These are phyloP conservation scores for Drosophila emarginata DNA, from an alignment of 2,888 invertebrate genomes.

Conservation along the genomic window DNA sequence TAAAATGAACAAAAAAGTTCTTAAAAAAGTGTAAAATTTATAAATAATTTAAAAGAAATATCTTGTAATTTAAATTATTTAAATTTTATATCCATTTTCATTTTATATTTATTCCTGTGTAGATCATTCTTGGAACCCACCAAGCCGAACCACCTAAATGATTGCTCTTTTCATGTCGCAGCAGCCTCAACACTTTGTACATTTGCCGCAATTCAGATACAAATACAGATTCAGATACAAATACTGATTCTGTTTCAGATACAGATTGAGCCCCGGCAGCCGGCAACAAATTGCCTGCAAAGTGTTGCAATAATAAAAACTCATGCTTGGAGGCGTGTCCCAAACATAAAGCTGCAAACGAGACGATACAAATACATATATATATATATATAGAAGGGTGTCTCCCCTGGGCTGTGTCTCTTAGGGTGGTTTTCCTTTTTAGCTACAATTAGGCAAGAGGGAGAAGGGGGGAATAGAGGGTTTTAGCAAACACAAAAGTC, in stretches of 20 bases:
- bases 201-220: conserved; percentile 56
- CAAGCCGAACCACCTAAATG: conserved; percentile 17
- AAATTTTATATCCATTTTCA: no score
- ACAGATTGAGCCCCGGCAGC: conserved; percentile 55
- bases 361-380: conserved; percentile 22
- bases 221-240: conserved; percentile 12
- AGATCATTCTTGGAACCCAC: conserved; percentile 4
- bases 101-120: neutral
- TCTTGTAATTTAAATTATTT: no score
- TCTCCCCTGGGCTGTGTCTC: neutral
- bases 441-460: conserved; percentile 49
- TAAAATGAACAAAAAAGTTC: no score
- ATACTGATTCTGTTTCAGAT: conserved; percentile 35
- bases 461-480: conserved; percentile 10
- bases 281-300: conserved; percentile 74
- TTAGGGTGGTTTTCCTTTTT: conserved; percentile 47
- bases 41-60: no score
- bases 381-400: neutral
- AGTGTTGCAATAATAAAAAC: conserved; percentile 77
- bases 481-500: conserved; percentile 67
- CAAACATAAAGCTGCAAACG: conserved; percentile 76
- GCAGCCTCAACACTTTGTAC: conserved; percentile 51
- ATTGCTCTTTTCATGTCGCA: neutral
- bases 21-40: no score
- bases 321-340: conserved; percentile 79